Percentiles rank a stretch among this genome's conserved stretches.
These are phyloP conservation scores for Drosophila bocqueti DNA, from an alignment of 1,140 invertebrate genomes.

Conservation along the genomic window DNA sequence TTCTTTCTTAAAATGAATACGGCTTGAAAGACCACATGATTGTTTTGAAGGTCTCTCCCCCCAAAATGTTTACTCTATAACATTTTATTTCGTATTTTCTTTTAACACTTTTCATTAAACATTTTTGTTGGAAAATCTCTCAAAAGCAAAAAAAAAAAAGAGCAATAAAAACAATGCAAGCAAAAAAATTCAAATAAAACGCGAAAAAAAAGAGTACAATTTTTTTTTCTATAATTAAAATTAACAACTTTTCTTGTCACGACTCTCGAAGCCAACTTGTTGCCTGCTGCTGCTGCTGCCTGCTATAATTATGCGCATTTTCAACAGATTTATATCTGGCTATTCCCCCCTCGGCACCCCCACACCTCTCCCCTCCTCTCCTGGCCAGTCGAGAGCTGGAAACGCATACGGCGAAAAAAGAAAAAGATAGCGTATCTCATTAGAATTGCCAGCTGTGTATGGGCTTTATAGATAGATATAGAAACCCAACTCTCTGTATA, in stretches of 20 bases:
- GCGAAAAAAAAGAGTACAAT: conserved; percentile 30
- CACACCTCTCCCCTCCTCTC: conserved; percentile 3
- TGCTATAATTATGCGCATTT: conserved; percentile 83
- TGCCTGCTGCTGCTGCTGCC: conserved; percentile 38
- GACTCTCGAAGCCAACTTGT: conserved; percentile 54
- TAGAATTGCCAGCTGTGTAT: conserved; percentile 71
- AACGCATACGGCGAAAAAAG: conserved; percentile 53
- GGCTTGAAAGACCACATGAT: neutral
- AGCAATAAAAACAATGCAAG: conserved; percentile 15
- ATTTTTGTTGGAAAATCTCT: conserved; percentile 21
- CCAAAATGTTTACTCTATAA: no score
- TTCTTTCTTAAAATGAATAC: neutral
- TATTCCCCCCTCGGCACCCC: neutral
- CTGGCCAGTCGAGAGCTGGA: conserved; percentile 40
- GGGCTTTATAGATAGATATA: conserved; percentile 55
- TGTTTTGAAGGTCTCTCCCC: no score
- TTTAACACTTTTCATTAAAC: neutral
- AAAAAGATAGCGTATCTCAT: conserved; percentile 77
- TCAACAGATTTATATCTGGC: conserved; percentile 80
- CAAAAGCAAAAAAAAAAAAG: conserved; percentile 18
- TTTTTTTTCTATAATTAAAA: conserved; percentile 73
- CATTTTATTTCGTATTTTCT: neutral
- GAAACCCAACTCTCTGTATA: conserved; percentile 54
- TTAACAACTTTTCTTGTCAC: conserved; percentile 83
- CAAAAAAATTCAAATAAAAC: conserved; percentile 38